These are phyloP conservation scores for Apostichopus parvimensis DNA, from an alignment of 35 echinoderm and acorn worm genomes.

Conservation along the genomic window DNA sequence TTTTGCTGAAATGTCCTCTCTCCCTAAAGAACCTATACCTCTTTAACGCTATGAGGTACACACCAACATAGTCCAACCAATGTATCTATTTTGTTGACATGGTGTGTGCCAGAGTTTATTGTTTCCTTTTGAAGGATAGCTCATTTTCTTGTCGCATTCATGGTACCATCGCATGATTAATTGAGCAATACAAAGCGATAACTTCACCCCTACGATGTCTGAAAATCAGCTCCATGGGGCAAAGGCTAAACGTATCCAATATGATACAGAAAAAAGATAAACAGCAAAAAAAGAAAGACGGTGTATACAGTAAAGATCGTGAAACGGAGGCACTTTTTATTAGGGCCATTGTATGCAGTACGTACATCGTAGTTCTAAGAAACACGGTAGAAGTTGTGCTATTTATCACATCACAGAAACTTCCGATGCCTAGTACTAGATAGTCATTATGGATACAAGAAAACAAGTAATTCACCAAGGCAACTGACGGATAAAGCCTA, in stretches of 20 bases:
- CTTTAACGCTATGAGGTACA: background rate
- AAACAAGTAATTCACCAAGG: too few species aligned
- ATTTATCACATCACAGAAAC: too few species aligned
- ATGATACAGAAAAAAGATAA: background rate
- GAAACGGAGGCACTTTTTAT: too few species aligned
- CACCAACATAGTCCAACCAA: background rate
- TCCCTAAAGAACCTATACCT: background rate
- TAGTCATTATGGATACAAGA: too few species aligned
- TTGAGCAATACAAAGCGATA: slow-evolving; percentile 1
- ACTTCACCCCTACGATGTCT: slow-evolving; percentile 28
- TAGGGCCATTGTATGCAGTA: too few species aligned
- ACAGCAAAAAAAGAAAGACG: too few species aligned
- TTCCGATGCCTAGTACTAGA: too few species aligned
- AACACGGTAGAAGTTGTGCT: too few species aligned
- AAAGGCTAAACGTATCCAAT: slow-evolving; percentile 40
- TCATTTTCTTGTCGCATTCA: slow-evolving; percentile 23
- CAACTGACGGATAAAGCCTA: too few species aligned
- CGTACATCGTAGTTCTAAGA: too few species aligned
- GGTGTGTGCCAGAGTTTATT: slow-evolving; percentile 3
- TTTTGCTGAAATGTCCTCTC: too few species aligned
- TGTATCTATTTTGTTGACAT: slow-evolving; percentile 33
- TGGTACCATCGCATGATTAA: slow-evolving; percentile 17
- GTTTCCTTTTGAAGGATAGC: slow-evolving; percentile 41
- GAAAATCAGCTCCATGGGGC: slow-evolving; percentile 17
- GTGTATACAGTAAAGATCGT: too few species aligned